Percentiles rank a stretch among this genome's conserved stretches.
Conservation (phyloP, 2,797 vertebrate genomes). For the Pseudochirops corinnae region DNA sequence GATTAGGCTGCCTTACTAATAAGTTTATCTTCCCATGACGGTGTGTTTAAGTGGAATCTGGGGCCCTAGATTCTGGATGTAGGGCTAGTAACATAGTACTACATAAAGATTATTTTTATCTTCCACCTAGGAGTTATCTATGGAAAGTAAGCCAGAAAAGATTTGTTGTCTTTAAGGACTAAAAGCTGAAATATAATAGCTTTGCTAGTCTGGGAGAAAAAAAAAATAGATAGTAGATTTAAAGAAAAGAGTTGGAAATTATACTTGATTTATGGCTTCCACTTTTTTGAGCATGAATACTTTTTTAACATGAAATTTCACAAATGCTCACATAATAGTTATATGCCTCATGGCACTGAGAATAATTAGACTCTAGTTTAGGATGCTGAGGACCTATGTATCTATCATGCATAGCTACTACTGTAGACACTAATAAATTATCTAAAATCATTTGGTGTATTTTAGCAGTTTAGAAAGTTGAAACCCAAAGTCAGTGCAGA, state of each 20-base stretch:
- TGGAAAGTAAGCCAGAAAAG: not conserved
- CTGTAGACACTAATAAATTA: slow-evolving; percentile 5
- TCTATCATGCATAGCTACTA: not conserved
- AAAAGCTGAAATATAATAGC: not conserved
- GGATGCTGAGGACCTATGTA: slow-evolving; percentile 7
- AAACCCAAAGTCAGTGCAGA: not conserved
- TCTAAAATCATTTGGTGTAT: slow-evolving; percentile 27
- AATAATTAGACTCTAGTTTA: not conserved
- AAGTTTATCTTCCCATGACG: not conserved
- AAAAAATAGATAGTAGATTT: not conserved
- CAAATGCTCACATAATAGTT: not conserved
- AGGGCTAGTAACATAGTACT: not conserved
- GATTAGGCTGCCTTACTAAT: not conserved
- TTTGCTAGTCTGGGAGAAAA: not conserved
- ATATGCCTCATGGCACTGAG: not conserved
- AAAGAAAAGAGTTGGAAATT: not conserved
- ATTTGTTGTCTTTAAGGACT: not conserved
- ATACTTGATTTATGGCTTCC: not conserved
- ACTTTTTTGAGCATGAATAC: not conserved
- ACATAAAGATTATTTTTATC: not conserved
- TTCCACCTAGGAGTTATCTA: not conserved
- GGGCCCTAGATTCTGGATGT: not conserved
- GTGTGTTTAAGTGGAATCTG: not conserved
- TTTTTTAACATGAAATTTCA: not conserved
- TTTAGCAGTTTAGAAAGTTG: slow-evolving; percentile 16